phyloP scores from a whole-genome alignment of 2,797 vertebrate species.

The Gallirallus australis region DNA sequence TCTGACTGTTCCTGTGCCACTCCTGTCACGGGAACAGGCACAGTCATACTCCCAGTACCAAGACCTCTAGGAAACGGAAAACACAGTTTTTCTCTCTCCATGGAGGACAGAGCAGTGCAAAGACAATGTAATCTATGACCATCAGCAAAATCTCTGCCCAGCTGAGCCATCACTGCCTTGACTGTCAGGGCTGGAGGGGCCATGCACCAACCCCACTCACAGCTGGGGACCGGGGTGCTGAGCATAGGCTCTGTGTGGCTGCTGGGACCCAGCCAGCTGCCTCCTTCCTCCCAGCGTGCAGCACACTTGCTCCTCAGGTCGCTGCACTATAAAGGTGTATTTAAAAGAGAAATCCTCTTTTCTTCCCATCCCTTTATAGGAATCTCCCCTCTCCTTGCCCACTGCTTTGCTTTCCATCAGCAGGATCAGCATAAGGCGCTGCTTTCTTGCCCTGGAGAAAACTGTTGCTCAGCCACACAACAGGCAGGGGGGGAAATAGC shows the following conservation, averaged over 20 bases:
- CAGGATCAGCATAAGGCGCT: neutral
- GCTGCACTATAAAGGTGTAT: neutral
- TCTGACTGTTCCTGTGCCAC: neutral
- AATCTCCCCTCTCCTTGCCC: neutral
- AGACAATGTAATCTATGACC: fast-evolving
- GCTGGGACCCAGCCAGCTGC: neutral
- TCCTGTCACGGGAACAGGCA: neutral
- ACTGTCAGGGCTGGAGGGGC: neutral
- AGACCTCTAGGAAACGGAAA: neutral
- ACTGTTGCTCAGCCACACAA: neutral
- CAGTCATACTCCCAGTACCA: fast-evolving
- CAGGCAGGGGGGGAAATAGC: neutral
- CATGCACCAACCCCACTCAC: fast-evolving
- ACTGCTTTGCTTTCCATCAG: neutral
- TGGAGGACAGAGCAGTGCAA: neutral
- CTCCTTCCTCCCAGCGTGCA: neutral
- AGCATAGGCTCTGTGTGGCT: fast-evolving
- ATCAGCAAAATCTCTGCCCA: neutral
- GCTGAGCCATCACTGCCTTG: neutral
- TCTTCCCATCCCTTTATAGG: neutral
- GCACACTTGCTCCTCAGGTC: neutral
- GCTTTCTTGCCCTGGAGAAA: neutral
- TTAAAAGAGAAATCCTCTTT: neutral
- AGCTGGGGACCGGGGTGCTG: neutral
- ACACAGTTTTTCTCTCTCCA: neutral